Conservation (phyloP, 2,797 vertebrate genomes). For the Phataginus tricuspis region DNA sequence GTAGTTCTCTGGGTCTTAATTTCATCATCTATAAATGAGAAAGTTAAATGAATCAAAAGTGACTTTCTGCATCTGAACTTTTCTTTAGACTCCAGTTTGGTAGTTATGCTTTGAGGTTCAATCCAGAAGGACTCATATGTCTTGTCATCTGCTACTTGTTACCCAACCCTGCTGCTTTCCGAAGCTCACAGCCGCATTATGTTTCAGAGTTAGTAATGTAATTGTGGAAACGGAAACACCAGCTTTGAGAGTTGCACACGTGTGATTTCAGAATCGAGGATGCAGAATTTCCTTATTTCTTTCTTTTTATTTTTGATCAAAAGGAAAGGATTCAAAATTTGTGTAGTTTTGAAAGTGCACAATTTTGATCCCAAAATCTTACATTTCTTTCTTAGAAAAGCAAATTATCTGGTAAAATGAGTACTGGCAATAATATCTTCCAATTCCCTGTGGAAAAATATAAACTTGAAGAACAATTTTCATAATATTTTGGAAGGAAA, state of each 20-base stretch:
- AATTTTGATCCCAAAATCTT: neutral
- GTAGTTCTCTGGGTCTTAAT: neutral
- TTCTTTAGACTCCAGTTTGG: neutral
- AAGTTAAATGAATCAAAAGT: slow-evolving; percentile 19
- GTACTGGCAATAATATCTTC: neutral
- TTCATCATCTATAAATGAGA: neutral
- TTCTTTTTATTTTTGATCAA: neutral
- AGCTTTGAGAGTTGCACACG: neutral
- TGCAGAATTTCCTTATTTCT: neutral
- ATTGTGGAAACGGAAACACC: neutral
- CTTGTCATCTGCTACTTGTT: neutral
- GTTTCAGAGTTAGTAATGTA: neutral
- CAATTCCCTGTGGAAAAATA: neutral
- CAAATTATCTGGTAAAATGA: slow-evolving; percentile 16
- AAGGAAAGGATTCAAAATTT: neutral
- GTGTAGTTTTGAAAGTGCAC: neutral
- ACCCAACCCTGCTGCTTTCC: neutral
- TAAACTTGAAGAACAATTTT: neutral
- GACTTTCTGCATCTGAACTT: neutral
- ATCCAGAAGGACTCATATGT: neutral
- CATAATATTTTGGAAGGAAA: slow-evolving; percentile 6
- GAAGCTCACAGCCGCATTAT: neutral
- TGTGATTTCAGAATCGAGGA: neutral
- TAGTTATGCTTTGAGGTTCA: neutral
- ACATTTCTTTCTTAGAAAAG: neutral